These are phyloP conservation scores for Scleropages formosus DNA, from an alignment of 2,797 vertebrate genomes.

Conservation along the genomic window DNA sequence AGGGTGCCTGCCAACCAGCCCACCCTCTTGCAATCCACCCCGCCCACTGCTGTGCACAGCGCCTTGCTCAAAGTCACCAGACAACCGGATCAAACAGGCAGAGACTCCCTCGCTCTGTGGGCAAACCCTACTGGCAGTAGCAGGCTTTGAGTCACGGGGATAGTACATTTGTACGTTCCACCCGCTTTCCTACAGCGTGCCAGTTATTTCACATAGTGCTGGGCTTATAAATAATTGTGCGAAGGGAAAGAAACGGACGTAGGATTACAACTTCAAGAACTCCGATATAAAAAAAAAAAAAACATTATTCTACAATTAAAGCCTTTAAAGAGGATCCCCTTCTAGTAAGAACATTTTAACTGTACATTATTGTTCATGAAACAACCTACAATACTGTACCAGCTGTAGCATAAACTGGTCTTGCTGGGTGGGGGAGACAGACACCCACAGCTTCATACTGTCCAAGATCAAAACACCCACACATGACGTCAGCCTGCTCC, in stretches of 20 bases:
- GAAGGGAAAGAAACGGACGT: too few species aligned
- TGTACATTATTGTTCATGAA: too few species aligned
- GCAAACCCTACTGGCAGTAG: background rate
- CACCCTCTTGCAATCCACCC: constrained; percentile 21
- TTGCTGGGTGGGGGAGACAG: background rate
- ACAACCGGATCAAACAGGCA: constrained; percentile 22
- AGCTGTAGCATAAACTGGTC: background rate
- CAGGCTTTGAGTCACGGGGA: background rate
- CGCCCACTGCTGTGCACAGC: background rate
- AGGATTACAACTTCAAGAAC: too few species aligned
- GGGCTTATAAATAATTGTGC: too few species aligned
- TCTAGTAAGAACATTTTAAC: background rate
- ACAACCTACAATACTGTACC: too few species aligned
- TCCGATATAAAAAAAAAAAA: too few species aligned
- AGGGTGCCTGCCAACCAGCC: constrained; percentile 30
- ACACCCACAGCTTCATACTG: background rate
- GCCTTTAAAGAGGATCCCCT: too few species aligned
- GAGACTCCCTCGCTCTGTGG: constrained; percentile 10
- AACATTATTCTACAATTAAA: too few species aligned
- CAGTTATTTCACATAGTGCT: too few species aligned
- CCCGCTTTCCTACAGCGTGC: background rate
- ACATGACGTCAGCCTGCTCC: background rate
- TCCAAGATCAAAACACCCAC: background rate
- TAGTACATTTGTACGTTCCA: background rate
- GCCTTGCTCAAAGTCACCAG: constrained; percentile 7